Evolutionary conservation across 2,113 vertebrate species (phyloP).

Genomic region (Xenotilapia flavipinnis): DNA sequence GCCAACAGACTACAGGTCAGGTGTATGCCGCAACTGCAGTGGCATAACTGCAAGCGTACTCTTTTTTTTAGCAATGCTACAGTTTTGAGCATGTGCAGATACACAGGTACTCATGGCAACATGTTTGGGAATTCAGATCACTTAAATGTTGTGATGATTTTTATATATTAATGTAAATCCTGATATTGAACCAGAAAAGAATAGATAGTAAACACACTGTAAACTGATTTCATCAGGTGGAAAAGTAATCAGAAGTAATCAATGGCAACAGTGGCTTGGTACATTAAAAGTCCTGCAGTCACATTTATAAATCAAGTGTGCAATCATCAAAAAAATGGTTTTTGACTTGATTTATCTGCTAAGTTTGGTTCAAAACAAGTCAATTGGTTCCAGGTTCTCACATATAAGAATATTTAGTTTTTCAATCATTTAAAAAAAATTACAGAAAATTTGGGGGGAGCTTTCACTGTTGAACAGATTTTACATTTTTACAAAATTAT

Average conservation of each 20-base stretch:
- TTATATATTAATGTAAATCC: not conserved
- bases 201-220: not conserved
- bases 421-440: not conserved
- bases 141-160: not conserved
- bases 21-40: constrained; percentile 7
- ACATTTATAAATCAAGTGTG: not conserved
- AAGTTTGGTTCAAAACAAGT: not conserved
- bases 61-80: not conserved
- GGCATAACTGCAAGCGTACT: not conserved
- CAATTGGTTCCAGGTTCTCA: not conserved
- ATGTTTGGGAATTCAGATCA: not conserved
- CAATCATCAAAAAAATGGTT: not conserved
- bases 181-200: not conserved
- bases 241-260: not conserved
- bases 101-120: not conserved
- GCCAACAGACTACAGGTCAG: constrained; percentile 54
- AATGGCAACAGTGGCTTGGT: not conserved
- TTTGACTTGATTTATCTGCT: not conserved
- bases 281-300: not conserved
- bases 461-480: not conserved
- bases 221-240: not conserved
- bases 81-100: not conserved
- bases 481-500: not conserved
- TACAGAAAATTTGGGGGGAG: not conserved
- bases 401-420: not conserved